These are phyloP conservation scores for Butastur rufipennis DNA, from an alignment of 2,113 vertebrate species.

Conservation along the genomic window DNA sequence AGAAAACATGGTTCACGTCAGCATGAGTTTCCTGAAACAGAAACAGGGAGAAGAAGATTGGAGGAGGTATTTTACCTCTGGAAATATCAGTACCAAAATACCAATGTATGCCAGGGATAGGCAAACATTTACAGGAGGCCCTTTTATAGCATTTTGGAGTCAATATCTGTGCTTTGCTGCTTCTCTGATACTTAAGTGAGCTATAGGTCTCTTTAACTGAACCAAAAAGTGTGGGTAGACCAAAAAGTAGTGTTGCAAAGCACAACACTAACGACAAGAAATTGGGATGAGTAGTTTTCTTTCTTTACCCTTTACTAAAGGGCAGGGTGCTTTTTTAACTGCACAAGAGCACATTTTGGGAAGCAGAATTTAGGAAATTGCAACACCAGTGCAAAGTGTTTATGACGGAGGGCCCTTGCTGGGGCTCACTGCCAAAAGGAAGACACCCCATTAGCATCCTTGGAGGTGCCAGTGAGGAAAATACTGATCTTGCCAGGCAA, in stretches of 20 bases:
- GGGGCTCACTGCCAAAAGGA: not conserved
- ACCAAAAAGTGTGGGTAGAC: not conserved
- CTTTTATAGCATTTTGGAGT: not conserved
- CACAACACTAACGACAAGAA: not conserved
- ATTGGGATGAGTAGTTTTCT: not conserved
- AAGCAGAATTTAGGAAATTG: not conserved
- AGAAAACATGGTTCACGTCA: slow-evolving; percentile 70
- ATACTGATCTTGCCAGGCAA: not conserved
- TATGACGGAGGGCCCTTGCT: not conserved
- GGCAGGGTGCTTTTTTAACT: not conserved
- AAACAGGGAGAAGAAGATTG: slow-evolving; percentile 51
- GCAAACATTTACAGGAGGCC: not conserved
- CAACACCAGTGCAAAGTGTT: not conserved
- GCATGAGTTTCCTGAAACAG: slow-evolving; percentile 62
- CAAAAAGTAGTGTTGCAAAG: not conserved
- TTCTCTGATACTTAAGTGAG: not conserved
- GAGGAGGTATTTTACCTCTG: slow-evolving; percentile 61
- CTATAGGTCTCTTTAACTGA: not conserved
- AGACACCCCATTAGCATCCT: not conserved
- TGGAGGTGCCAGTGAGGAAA: not conserved
- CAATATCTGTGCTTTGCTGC: not conserved
- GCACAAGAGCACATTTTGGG: not conserved
- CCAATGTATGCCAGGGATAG: not conserved
- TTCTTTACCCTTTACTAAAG: not conserved
- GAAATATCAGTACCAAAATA: slow-evolving; percentile 45